Evolutionary conservation across 2,888 invertebrate species (phyloP).

Genomic region (Ennomos fuscantarius): DNA sequence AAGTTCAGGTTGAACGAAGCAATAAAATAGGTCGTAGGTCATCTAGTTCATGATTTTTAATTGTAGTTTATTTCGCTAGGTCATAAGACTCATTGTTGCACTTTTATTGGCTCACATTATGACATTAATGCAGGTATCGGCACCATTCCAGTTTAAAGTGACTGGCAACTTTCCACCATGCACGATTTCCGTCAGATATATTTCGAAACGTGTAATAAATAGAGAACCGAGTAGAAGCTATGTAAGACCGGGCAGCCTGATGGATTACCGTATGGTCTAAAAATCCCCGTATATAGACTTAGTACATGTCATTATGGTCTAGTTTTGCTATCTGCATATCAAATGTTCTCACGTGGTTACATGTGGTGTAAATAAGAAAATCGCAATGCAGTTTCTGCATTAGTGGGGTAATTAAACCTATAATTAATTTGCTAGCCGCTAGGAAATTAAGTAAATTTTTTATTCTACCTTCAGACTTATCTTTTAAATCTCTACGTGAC

Average conservation of each 20-base stretch:
- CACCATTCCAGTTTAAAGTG: neutral
- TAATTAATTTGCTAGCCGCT: neutral
- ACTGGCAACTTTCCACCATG: conserved; percentile 5
- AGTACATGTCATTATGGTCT: neutral
- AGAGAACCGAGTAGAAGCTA: neutral
- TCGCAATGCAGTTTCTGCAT: conserved; percentile 4
- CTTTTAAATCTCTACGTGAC: too few species aligned
- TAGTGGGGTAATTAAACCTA: neutral
- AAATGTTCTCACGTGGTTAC: neutral
- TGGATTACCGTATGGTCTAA: neutral
- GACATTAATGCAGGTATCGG: conserved; percentile 3
- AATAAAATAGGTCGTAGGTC: too few species aligned
- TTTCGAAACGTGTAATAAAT: conserved; percentile 1
- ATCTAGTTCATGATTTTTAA: too few species aligned
- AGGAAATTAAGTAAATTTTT: neutral
- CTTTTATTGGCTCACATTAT: too few species aligned
- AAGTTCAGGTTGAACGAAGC: too few species aligned
- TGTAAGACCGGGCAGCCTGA: neutral
- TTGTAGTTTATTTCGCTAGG: too few species aligned
- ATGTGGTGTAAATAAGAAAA: neutral
- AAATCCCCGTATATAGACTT: too few species aligned
- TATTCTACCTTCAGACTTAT: too few species aligned
- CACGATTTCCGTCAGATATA: neutral
- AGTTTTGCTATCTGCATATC: neutral
- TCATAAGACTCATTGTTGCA: too few species aligned